These are phyloP conservation scores for Dipodomys merriami DNA, from an alignment of 2,113 vertebrate genomes.

Conservation along the genomic window DNA sequence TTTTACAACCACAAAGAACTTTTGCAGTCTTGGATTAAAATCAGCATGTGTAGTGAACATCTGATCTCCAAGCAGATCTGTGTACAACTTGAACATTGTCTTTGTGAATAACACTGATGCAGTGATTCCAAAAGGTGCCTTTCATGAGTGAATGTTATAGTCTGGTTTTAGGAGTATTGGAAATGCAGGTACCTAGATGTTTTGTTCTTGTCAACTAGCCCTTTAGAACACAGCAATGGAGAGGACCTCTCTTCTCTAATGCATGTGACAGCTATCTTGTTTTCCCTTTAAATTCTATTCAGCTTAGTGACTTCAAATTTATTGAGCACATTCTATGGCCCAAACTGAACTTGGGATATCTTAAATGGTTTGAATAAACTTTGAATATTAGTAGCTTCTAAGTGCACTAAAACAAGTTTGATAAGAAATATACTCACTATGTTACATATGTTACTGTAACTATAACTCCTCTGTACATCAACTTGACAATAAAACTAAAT, in stretches of 20 bases:
- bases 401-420: no score
- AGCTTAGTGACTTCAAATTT: background rate
- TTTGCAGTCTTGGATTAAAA: background rate
- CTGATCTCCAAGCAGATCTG: background rate
- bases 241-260: background rate
- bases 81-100: background rate
- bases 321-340: background rate
- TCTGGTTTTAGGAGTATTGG: background rate
- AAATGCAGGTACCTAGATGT: background rate
- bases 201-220: background rate
- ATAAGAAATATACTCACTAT: no score
- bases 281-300: background rate
- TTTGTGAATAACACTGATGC: background rate
- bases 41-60: background rate
- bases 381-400: background rate
- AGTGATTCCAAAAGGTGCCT: background rate
- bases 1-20: background rate
- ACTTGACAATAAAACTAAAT: no score
- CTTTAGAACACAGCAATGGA: background rate
- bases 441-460: no score
- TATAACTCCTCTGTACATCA: no score
- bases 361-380: conserved; percentile 1
- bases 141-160: background rate
- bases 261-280: background rate
- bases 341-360: background rate